Evolutionary conservation across 64 coral and sea anemone genomes (phyloP).

Genomic region (Exaiptasia diaphana): DNA sequence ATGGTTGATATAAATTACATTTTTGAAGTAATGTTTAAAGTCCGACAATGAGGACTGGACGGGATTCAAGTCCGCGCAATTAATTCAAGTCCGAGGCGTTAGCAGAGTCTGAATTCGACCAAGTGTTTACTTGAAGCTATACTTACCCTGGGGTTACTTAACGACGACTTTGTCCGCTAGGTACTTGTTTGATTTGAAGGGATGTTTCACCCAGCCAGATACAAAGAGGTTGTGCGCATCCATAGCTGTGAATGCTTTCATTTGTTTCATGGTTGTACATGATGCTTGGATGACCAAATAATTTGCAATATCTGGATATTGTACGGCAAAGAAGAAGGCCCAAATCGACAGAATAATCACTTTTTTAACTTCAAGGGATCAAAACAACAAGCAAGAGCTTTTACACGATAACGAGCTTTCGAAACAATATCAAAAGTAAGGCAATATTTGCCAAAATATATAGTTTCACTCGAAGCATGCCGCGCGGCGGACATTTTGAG

Average conservation of each 20-base stretch:
- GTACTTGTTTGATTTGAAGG: slow-evolving; percentile 5
- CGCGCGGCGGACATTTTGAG: neutral
- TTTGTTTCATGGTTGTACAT: slow-evolving; percentile 14
- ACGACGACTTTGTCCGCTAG: slow-evolving; percentile 22
- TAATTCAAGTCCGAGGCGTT: too few species aligned
- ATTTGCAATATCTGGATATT: slow-evolving; percentile 26
- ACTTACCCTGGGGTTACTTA: slow-evolving; percentile 24
- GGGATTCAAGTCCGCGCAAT: too few species aligned
- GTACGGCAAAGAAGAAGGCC: slow-evolving; percentile 1
- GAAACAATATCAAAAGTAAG: slow-evolving; percentile 2
- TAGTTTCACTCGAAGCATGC: neutral
- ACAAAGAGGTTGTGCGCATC: slow-evolving; percentile 52
- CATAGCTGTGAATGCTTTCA: slow-evolving; percentile 33
- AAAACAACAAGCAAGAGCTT: slow-evolving; percentile 21
- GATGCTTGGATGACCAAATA: slow-evolving; percentile 37
- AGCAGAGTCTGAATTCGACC: too few species aligned
- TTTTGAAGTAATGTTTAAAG: too few species aligned
- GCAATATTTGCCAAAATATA: slow-evolving; percentile 16
- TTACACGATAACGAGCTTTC: slow-evolving; percentile 25
- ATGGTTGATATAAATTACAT: too few species aligned
- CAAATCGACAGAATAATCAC: slow-evolving; percentile 9
- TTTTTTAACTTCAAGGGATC: slow-evolving; percentile 30
- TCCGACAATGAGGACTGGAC: too few species aligned
- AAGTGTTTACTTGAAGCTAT: too few species aligned
- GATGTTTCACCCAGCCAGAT: slow-evolving; percentile 36